Conservation (phyloP, 2,888 invertebrate genomes). For the Ophonus ardosiacus region DNA sequence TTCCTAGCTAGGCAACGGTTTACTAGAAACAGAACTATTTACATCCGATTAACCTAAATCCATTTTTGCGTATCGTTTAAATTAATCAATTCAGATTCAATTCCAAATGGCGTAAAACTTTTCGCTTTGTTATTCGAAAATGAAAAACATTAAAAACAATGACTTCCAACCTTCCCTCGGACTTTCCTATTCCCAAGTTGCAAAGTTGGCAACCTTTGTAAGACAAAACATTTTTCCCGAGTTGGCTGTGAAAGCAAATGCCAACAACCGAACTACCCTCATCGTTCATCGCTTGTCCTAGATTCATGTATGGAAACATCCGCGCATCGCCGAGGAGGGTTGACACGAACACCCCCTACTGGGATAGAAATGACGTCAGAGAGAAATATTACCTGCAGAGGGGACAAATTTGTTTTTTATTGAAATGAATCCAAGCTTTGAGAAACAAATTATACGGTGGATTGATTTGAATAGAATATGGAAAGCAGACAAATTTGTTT, state of each 20-base stretch:
- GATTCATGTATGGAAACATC: constrained; percentile 28
- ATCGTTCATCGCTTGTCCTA: constrained; percentile 38
- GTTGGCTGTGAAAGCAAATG: constrained; percentile 7
- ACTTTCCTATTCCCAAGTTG: not conserved
- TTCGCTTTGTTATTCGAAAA: not conserved
- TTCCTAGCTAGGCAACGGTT: too few species aligned
- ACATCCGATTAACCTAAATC: not conserved
- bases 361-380: not conserved
- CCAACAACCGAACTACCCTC: constrained; percentile 44
- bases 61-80: too few species aligned
- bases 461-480: not conserved
- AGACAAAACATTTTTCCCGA: not conserved
- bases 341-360: not conserved
- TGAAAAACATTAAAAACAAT: not conserved
- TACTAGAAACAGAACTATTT: too few species aligned
- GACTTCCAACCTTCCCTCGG: not conserved
- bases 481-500: not conserved
- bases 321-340: constrained; percentile 11
- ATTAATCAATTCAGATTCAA: not conserved
- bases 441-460: not conserved
- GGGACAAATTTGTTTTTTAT: not conserved
- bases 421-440: not conserved
- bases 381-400: constrained; percentile 7
- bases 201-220: not conserved
- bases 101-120: not conserved